Evolutionary conservation across 2,113 vertebrate species (phyloP).

Genomic region (Nesogale talazaci): DNA sequence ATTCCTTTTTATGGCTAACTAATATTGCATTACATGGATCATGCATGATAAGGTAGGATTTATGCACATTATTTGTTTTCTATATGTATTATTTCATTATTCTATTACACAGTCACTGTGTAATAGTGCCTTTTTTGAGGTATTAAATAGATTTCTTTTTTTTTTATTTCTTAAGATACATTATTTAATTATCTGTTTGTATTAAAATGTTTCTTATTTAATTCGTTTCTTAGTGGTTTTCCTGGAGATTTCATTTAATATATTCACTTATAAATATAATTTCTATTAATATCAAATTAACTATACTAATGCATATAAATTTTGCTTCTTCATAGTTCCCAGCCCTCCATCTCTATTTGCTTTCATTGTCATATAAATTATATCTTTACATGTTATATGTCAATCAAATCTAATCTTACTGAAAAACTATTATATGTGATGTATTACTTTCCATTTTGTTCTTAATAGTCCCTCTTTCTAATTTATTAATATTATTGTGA

Average conservation of each 20-base stretch:
- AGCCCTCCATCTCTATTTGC: not conserved
- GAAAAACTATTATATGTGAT: not conserved
- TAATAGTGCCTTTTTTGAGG: too few species aligned
- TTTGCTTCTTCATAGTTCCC: not conserved
- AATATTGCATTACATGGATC: too few species aligned
- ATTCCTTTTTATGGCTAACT: not conserved
- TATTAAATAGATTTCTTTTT: too few species aligned
- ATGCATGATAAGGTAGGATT: too few species aligned
- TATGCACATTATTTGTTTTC: too few species aligned
- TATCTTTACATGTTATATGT: not conserved
- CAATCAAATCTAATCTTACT: not conserved
- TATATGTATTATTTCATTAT: too few species aligned
- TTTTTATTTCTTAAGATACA: too few species aligned
- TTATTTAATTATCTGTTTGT: not conserved
- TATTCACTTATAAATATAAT: not conserved
- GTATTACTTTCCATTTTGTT: not conserved
- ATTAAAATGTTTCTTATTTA: not conserved
- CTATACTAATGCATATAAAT: not conserved
- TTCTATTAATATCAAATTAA: not conserved
- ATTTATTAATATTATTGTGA: not conserved
- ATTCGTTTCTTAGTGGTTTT: not conserved
- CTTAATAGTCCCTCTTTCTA: not conserved
- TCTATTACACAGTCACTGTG: too few species aligned
- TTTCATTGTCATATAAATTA: not conserved
- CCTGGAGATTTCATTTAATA: not conserved